Conservation (phyloP, 2,113 vertebrate species). For the Papio anubis region DNA sequence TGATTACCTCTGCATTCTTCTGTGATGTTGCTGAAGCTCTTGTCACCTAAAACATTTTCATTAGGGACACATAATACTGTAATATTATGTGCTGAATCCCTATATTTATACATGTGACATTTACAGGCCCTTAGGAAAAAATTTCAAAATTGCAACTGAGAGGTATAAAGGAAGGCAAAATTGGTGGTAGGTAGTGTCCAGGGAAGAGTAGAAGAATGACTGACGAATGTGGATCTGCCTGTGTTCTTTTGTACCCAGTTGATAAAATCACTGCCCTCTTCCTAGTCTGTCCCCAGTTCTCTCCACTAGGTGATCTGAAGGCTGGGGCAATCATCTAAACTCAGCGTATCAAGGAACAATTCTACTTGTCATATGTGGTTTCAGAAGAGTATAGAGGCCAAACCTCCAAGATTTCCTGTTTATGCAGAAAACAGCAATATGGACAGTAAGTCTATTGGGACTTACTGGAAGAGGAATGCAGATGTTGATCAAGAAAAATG, state of each 20-base stretch:
- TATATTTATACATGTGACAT: not conserved
- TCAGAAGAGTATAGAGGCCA: not conserved
- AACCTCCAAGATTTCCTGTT: not conserved
- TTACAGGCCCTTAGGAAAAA: not conserved
- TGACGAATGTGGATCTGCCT: not conserved
- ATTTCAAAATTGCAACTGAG: not conserved
- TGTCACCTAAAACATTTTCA: not conserved
- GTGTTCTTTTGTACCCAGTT: not conserved
- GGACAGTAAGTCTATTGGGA: not conserved
- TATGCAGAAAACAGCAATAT: not conserved
- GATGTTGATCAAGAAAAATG: slow-evolving; percentile 40
- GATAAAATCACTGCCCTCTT: not conserved
- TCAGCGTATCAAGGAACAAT: not conserved
- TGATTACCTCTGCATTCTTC: not conserved
- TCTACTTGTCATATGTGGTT: not conserved
- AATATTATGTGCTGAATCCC: not conserved
- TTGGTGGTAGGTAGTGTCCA: not conserved
- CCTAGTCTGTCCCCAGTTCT: not conserved
- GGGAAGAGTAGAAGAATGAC: too few relatives aligned
- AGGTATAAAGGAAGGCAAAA: not conserved
- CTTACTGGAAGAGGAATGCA: slow-evolving; percentile 1
- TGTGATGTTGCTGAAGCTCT: not conserved
- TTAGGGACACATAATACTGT: not conserved
- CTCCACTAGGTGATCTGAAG: not conserved
- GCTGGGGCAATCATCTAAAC: not conserved